These are phyloP conservation scores for Pteronura brasiliensis DNA, from an alignment of 2,113 vertebrate species.

Conservation along the genomic window DNA sequence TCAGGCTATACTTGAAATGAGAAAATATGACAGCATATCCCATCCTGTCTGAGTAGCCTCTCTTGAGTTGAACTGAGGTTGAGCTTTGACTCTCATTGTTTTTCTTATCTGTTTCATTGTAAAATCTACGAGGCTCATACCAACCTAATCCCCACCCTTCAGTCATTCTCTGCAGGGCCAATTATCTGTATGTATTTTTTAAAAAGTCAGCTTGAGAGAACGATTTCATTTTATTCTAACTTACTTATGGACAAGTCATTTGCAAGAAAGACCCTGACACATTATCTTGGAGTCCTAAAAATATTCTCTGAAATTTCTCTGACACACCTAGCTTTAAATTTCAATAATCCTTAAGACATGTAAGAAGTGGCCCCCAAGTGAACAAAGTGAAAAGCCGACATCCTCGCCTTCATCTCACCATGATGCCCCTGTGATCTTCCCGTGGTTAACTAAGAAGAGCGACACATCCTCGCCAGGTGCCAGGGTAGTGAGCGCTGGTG, in stretches of 20 bases:
- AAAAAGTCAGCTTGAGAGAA: background rate
- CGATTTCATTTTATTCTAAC: conserved; percentile 9
- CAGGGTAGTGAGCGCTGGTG: background rate
- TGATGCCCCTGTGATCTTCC: background rate
- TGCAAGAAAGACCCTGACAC: background rate
- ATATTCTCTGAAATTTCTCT: conserved; percentile 26
- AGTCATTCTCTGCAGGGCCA: background rate
- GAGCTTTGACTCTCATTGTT: background rate
- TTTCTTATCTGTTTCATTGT: background rate
- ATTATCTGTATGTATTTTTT: background rate
- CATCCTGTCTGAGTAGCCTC: background rate
- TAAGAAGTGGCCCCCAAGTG: background rate
- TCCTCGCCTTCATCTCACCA: background rate
- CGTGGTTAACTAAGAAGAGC: background rate
- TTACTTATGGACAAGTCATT: background rate
- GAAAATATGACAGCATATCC: background rate
- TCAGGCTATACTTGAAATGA: background rate
- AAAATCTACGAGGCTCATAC: background rate
- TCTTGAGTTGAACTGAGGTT: background rate
- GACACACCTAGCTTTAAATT: background rate
- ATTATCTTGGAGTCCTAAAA: background rate
- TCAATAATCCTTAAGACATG: background rate
- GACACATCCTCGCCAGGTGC: accelerated
- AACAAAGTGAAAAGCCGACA: background rate
- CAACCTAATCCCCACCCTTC: background rate